Conservation (phyloP, 2,113 vertebrate species). For the Calcarius ornatus region DNA sequence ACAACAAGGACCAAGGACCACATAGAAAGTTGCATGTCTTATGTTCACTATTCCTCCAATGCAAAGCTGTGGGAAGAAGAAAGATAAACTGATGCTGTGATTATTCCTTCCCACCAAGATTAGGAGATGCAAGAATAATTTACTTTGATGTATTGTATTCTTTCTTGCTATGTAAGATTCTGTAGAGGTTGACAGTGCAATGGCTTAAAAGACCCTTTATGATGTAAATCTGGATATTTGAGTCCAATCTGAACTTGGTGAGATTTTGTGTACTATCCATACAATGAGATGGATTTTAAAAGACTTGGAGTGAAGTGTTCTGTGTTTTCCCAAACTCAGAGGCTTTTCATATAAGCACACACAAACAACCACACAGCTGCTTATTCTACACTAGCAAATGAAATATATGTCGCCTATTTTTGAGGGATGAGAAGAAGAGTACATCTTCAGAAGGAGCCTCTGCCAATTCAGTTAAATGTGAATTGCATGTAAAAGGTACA, state of each 20-base stretch:
- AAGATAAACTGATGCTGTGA: background rate
- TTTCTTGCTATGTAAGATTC: slow-evolving; percentile 6
- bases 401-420: background rate
- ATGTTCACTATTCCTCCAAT: background rate
- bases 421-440: background rate
- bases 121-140: slow-evolving; percentile 20
- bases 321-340: background rate
- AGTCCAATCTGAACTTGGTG: background rate
- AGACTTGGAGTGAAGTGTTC: background rate
- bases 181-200: background rate
- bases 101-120: slow-evolving; percentile 49
- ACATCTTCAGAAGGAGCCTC: background rate
- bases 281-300: background rate
- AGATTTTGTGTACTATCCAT: background rate
- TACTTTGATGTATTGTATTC: slow-evolving; percentile 32
- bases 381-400: background rate
- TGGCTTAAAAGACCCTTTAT: slow-evolving; percentile 35
- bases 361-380: background rate
- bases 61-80: background rate
- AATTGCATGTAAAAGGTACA: background rate
- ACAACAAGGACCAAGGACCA: background rate
- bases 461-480: background rate
- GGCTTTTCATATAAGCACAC: background rate
- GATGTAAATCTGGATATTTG: slow-evolving; percentile 46
- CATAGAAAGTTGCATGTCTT: background rate